Base-by-base conservation (phyloP, 2,797 vertebrate genomes). In the Nothura maculosa region DNA sequence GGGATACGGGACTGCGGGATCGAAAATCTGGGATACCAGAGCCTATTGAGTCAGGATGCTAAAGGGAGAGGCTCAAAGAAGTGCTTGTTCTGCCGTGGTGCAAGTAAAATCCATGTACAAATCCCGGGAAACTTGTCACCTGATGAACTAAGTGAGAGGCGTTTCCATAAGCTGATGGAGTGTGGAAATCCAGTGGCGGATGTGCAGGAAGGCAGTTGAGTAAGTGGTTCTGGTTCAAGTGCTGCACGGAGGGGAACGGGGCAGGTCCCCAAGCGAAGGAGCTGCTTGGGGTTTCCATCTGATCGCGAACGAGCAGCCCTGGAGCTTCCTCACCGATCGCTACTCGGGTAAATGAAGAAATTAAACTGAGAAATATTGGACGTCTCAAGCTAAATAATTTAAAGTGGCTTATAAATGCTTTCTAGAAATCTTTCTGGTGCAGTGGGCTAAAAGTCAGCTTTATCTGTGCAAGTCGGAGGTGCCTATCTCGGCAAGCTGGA, bases 341-440 rank as follows among this genome's bases (percentile, higher is more conserved):
- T 80, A 64, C 54, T 92, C 85, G 36, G 78, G 28, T 85, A 83
- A 93, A 69, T 79, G 80, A 58, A 69, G 88, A 57, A 34, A 64
- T 32, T 60, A 64, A 87, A 70, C 30, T 40, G 30, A 76, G 52
- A 76, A 74, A 48, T 67, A 45, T 30, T 81, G 87, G 77, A 54
- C 58, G 21, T 78, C 74, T 82, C 50, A 10, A 48, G 50, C 81
- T 85, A 84, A 92, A 82, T 92, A 43, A 81, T 74, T 81, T 84
- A 40, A 81, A 42, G 22, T 79, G 58, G 72, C 50, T 93, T 92
- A 62, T 42, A 79, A 69, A 32, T 88, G 89, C 57, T 83, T 93
- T 87, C 61, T 77, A 81, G 62, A 50, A 81, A 36, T 64, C 57
- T 75, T 84, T 79, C 64, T 43, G 10, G 62, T 57, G 4, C 20